phyloP scores from a whole-genome alignment of 1,140 invertebrate genomes.

The Phocides pigmalion region DNA sequence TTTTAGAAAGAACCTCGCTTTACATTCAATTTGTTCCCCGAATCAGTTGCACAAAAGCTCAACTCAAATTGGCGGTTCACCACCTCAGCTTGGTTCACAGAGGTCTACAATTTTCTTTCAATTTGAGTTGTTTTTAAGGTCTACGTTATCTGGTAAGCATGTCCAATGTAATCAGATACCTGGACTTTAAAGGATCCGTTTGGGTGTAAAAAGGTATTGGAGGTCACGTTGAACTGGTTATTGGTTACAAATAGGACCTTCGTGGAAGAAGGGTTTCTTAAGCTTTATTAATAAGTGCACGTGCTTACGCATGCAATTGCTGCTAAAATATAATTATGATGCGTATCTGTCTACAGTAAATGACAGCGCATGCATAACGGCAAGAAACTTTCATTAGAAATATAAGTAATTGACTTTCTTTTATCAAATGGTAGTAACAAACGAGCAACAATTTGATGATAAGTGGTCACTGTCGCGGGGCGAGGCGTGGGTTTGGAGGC shows the following conservation, averaged over 20 bases:
- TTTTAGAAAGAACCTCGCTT: constrained; percentile 8
- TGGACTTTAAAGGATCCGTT: constrained; percentile 2
- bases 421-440: too few relatives aligned
- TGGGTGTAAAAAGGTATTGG: constrained; percentile 11
- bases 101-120: constrained; percentile 27
- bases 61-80: neutral
- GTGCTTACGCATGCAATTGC: constrained; percentile 8
- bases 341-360: neutral
- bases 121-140: constrained; percentile 20
- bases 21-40: neutral
- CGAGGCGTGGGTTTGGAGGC: too few relatives aligned
- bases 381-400: too few relatives aligned
- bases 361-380: too few relatives aligned
- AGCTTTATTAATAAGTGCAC: constrained; percentile 16
- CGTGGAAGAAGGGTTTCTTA: constrained; percentile 4
- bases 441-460: too few relatives aligned
- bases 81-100: constrained; percentile 13
- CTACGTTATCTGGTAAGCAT: constrained; percentile 12
- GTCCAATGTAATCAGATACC: constrained; percentile 4
- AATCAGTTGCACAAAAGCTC: constrained; percentile 15
- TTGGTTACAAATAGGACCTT: constrained; percentile 20
- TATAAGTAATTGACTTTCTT: too few relatives aligned
- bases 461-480: too few relatives aligned
- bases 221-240: constrained; percentile 1
- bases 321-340: neutral